Evolutionary conservation across 2,797 vertebrate species (phyloP), one percentile per base, ranked within the genome.

Genomic region (Pangasius sanitwongsei): DNA sequence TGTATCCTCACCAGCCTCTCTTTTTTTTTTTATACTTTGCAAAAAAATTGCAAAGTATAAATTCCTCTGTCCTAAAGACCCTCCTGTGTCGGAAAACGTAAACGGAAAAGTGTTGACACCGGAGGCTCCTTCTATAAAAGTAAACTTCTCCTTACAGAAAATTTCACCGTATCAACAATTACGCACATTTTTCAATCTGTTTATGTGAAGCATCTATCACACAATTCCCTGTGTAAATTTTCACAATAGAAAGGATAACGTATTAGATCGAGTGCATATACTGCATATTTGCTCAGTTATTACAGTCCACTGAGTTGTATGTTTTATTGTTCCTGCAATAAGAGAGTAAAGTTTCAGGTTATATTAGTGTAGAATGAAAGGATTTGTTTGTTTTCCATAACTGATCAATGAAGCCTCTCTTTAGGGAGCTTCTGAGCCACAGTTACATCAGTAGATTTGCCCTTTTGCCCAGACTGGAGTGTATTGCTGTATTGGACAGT

Each of bases 401-500:
- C 7, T 12, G 18, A 44, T 63, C 1, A 63, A 48, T 44, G 37
- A 28, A 37, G 81, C n/a, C 8, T 1, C 7, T 28, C 37, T n/a
- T 83, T 28, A 16, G 23, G 16, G 9, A 31, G 41, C 13, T 23
- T 34, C 41, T 44, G 61, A 80, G 59, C 1, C 31, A 70, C 34
- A 18, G 48, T 78, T 77, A 11, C 48, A 78, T 57, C 72, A 48
- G 74, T 37, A 34, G 37, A n/a, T 67, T 34, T 74, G 82, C 75
- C 84, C 72, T 63, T 90, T 88, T 59, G 67, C 57, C 57, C 80
- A 82, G 80, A 82, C 87, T 12, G 78, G 85, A 75, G 83, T 25
- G 53, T 63, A 28, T 25, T 34, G 16, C 83, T 55, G n/a, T 13
- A 70, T 85, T 3, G n/a, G 44, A 13, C 44, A 13, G 44, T n/a